Percentiles rank a stretch among this genome's conserved stretches.
Evolutionary conservation across 2,113 vertebrate genomes (phyloP).

Genomic region (Lethenteron reissneri): DNA sequence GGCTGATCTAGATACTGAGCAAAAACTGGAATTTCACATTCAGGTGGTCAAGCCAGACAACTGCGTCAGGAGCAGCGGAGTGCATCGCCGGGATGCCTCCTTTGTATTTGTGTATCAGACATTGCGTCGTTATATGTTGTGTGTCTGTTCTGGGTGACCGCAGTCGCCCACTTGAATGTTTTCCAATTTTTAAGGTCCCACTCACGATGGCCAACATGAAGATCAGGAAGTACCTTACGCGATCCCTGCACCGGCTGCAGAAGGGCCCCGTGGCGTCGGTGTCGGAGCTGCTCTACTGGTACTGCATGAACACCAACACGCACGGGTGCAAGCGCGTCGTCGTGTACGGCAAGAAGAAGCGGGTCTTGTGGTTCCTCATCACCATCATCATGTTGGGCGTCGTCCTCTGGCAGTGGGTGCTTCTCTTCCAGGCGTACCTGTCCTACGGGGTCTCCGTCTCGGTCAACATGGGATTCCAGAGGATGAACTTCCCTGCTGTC

Average conservation of each 20-base stretch:
- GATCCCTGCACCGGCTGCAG: slow-evolving; percentile 34
- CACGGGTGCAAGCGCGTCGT: slow-evolving; percentile 44
- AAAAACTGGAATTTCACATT: too few species aligned
- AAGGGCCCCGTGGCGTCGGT: slow-evolving; percentile 42
- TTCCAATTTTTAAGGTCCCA: background rate
- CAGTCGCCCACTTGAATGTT: too few species aligned
- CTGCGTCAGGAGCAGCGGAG: background rate
- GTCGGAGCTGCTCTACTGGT: slow-evolving; percentile 45
- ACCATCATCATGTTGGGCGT: slow-evolving; percentile 30
- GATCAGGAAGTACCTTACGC: slow-evolving; percentile 25
- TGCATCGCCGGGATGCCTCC: too few species aligned
- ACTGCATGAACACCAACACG: slow-evolving; percentile 46
- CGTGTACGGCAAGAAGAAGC: slow-evolving; percentile 42
- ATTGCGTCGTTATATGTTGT: too few species aligned
- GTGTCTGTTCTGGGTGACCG: too few species aligned
- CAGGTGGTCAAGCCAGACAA: too few species aligned
- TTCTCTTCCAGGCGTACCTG: slow-evolving; percentile 37
- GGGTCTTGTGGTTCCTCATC: slow-evolving; percentile 33
- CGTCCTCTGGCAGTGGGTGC: slow-evolving; percentile 42
- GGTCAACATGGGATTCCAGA: slow-evolving; percentile 35
- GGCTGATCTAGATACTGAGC: too few species aligned
- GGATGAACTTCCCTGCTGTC: slow-evolving; percentile 38
- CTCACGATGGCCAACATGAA: slow-evolving; percentile 17
- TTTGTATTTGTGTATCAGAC: too few species aligned
- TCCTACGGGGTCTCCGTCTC: slow-evolving; percentile 30